Conservation (phyloP, 2,888 invertebrate species). For the Hipparchia semele region DNA sequence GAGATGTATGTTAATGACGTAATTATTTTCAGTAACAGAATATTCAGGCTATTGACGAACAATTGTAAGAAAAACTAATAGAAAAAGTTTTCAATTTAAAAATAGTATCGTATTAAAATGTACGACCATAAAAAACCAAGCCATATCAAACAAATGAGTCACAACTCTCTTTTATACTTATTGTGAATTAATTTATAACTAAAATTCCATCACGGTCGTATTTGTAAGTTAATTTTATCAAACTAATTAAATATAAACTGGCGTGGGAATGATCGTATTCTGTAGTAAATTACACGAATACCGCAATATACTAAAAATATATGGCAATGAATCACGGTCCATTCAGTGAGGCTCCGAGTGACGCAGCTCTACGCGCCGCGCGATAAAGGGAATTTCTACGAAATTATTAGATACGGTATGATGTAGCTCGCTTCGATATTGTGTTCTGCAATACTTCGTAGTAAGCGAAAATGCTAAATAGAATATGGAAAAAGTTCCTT, state of each 20-base stretch:
- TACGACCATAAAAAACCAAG: neutral
- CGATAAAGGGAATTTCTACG: slow-evolving; percentile 55
- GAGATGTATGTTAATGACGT: no score
- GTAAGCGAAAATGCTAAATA: neutral
- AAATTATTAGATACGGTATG: slow-evolving; percentile 47
- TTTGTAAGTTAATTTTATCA: slow-evolving; percentile 29
- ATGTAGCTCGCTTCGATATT: slow-evolving; percentile 10
- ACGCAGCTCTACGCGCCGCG: slow-evolving; percentile 61
- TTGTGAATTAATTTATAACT: slow-evolving; percentile 12
- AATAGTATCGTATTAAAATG: neutral
- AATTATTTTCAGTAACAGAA: no score
- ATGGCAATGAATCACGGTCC: slow-evolving; percentile 67
- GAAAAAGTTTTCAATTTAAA: no score
- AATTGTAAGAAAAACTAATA: no score
- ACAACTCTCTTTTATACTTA: slow-evolving; percentile 1
- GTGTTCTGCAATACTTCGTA: slow-evolving; percentile 11
- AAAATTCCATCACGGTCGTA: slow-evolving; percentile 22
- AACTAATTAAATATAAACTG: slow-evolving; percentile 51
- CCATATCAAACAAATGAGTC: neutral
- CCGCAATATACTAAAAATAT: slow-evolving; percentile 67
- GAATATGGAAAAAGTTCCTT: neutral
- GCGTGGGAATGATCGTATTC: slow-evolving; percentile 63
- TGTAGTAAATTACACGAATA: slow-evolving; percentile 70
- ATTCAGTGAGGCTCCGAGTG: slow-evolving; percentile 62
- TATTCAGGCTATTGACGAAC: no score